Percentiles rank a stretch among this genome's conserved stretches.
phyloP scores from a whole-genome alignment of 2,113 vertebrate species.

The Gallinago media region DNA sequence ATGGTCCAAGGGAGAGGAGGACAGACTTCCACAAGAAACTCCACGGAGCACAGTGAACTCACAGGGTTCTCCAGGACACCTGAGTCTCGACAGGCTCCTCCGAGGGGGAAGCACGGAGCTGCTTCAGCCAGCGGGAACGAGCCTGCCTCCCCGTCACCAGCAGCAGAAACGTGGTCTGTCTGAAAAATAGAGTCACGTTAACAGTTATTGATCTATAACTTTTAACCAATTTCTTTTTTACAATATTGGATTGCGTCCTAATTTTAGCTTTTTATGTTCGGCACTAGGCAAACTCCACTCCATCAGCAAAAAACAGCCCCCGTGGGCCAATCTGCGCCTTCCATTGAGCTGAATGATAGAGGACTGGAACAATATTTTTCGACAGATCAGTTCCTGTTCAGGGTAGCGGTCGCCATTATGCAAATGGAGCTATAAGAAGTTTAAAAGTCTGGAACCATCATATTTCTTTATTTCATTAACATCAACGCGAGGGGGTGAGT shows the following conservation, averaged over 20 bases:
- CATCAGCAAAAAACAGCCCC: conserved; percentile 38
- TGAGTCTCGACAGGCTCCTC: neutral
- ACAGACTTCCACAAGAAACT: neutral
- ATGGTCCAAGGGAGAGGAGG: neutral
- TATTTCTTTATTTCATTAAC: conserved; percentile 76
- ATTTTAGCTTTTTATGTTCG: neutral
- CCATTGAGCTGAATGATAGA: conserved; percentile 25
- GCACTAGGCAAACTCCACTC: conserved; percentile 1
- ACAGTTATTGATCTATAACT: conserved; percentile 62
- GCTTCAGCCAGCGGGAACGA: neutral
- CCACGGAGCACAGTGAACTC: accelerated
- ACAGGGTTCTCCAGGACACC: neutral
- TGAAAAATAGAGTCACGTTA: conserved; percentile 1
- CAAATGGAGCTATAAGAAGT: conserved; percentile 65
- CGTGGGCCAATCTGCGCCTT: neutral
- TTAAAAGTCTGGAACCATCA: conserved; percentile 74
- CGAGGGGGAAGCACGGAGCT: neutral
- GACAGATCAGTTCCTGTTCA: conserved; percentile 58
- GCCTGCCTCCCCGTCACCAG: neutral
- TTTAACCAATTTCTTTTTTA: conserved; percentile 48
- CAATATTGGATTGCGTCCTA: conserved; percentile 13
- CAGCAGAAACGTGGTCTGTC: conserved; percentile 19
- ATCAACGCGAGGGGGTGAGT: neutral
- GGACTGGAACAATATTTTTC: conserved; percentile 38
- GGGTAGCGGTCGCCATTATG: conserved; percentile 49